phyloP scores from a whole-genome alignment of 2,797 vertebrate genomes.

The Sebastes steindachneri region DNA sequence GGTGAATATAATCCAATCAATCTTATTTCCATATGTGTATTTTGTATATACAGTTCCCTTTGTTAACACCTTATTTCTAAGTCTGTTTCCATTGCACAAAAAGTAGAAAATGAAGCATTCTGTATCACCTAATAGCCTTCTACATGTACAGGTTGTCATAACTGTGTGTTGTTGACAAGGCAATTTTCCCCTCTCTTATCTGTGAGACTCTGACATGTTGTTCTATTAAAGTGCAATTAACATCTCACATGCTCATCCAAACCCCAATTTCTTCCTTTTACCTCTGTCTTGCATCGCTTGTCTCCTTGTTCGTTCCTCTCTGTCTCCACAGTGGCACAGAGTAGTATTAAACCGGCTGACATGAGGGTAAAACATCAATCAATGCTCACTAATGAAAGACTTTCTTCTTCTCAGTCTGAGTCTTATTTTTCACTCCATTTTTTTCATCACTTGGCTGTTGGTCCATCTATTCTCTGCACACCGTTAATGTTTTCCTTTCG shows the following conservation, averaged over 20 bases:
- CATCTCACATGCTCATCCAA: slow-evolving; percentile 16
- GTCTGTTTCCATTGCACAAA: no score
- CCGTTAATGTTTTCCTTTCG: background rate
- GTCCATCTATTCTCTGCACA: background rate
- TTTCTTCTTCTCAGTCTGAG: background rate
- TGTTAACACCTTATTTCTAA: no score
- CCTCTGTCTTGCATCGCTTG: background rate
- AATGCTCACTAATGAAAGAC: slow-evolving; percentile 7
- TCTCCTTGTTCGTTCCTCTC: background rate
- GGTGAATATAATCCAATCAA: no score
- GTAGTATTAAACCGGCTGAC: slow-evolving; percentile 1
- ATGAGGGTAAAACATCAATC: slow-evolving; percentile 18
- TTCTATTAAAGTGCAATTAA: slow-evolving; percentile 44
- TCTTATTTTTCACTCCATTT: background rate
- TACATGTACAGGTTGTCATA: background rate
- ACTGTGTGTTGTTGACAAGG: background rate
- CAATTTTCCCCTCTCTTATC: slow-evolving; percentile 3
- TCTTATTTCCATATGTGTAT: no score
- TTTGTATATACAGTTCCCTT: no score
- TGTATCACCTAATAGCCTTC: no score
- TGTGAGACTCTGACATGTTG: slow-evolving; percentile 13
- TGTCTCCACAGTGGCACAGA: background rate
- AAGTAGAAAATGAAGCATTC: no score
- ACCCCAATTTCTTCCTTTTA: background rate
- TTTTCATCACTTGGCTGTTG: background rate